phyloP scores from a whole-genome alignment of 2,797 vertebrate species.

The Lepidocolaptes lacrymiger region DNA sequence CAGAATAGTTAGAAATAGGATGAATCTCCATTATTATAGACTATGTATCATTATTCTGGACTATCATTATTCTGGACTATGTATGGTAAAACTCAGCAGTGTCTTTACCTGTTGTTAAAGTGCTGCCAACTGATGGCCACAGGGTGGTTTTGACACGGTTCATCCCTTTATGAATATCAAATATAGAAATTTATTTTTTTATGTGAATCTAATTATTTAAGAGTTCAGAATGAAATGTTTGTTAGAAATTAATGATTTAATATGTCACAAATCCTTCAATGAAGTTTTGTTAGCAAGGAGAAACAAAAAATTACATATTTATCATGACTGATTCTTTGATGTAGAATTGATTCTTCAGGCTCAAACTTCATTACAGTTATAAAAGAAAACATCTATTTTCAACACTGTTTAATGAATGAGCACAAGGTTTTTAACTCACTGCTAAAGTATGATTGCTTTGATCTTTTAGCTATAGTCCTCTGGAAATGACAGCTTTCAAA shows the following conservation, averaged over 20 bases:
- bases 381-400: constrained; percentile 15
- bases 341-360: constrained; percentile 14
- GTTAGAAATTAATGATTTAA: neutral
- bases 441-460: constrained; percentile 9
- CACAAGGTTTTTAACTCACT: neutral
- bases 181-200: neutral
- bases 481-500: neutral
- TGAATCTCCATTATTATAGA: neutral
- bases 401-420: neutral
- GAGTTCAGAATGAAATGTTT: neutral
- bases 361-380: constrained; percentile 9
- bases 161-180: neutral
- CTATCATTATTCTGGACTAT: neutral
- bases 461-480: neutral
- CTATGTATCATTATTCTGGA: rapidly evolving
- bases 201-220: neutral
- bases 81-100: neutral
- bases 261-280: neutral
- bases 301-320: neutral
- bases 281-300: neutral
- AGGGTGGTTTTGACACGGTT: neutral
- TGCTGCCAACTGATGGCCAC: neutral
- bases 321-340: constrained; percentile 25
- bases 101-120: neutral
- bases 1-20: neutral